Evolutionary conservation across 2,888 invertebrate species (phyloP).

Genomic region (Leucoptera coffeella): DNA sequence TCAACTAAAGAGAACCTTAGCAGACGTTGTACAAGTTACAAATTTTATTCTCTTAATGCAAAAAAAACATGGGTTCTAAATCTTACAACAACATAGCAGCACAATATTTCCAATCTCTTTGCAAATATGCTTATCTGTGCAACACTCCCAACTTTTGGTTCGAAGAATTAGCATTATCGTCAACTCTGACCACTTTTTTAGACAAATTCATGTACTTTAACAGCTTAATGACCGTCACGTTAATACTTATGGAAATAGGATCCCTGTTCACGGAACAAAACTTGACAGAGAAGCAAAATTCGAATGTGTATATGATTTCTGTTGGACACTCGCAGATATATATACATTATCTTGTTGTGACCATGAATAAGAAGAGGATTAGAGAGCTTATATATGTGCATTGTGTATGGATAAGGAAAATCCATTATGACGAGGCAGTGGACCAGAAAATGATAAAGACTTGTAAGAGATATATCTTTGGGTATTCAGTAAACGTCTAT

Average conservation of each 20-base stretch:
- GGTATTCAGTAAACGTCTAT: slow-evolving; percentile 8
- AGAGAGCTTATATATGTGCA: slow-evolving; percentile 11
- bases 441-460: slow-evolving; percentile 17
- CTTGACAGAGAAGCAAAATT: no score
- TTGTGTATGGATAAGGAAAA: slow-evolving; percentile 11
- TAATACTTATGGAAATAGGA: no score
- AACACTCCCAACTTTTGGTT: no score
- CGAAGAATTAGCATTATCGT: background rate
- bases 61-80: no score
- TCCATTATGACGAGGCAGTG: slow-evolving; percentile 14
- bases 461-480: slow-evolving; percentile 9
- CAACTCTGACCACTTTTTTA: slow-evolving; percentile 9
- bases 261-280: no score
- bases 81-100: no score
- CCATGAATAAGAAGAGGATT: slow-evolving; percentile 9
- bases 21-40: no score
- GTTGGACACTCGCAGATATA: slow-evolving; percentile 14
- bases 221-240: no score
- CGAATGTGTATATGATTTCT: slow-evolving; percentile 11
- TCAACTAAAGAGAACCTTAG: no score
- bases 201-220: slow-evolving; percentile 11
- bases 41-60: no score
- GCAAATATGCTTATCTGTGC: slow-evolving; percentile 1
- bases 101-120: background rate
- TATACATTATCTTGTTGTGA: slow-evolving; percentile 8